Conservation (phyloP, 2,888 invertebrate species). For the Rhamphomyia laevipes region DNA sequence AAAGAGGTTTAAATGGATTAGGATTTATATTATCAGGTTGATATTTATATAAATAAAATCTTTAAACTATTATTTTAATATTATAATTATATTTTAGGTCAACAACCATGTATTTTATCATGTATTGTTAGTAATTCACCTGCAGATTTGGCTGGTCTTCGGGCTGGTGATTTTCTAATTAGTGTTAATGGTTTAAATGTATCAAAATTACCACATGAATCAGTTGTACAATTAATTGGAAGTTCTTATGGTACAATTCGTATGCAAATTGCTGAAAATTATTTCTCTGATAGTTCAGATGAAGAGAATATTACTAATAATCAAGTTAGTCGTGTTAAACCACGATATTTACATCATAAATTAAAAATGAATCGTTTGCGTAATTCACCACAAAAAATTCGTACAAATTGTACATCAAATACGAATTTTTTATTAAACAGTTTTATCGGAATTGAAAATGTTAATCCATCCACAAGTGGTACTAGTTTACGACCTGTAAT, state of each 20-base stretch:
- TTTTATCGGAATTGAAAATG: neutral
- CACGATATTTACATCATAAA: conserved; percentile 42
- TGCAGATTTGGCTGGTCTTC: conserved; percentile 66
- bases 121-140: conserved; percentile 85
- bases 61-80: neutral
- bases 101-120: conserved; percentile 88
- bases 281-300: conserved; percentile 75
- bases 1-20: conserved; percentile 78
- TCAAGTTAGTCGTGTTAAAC: conserved; percentile 29
- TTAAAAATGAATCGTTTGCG: conserved; percentile 42
- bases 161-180: conserved; percentile 85
- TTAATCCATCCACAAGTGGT: too few relatives aligned
- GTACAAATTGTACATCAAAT: conserved; percentile 17
- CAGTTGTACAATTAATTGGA: conserved; percentile 84
- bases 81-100: conserved; percentile 37
- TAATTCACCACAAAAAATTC: conserved; percentile 43
- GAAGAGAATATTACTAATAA: conserved; percentile 50
- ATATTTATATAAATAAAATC: neutral
- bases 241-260: conserved; percentile 71
- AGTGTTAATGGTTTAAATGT: conserved; percentile 87
- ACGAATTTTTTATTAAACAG: conserved; percentile 13
- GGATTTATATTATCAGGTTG: conserved; percentile 89
- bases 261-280: conserved; percentile 77
- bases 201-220: conserved; percentile 83
- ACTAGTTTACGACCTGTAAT: conserved; percentile 20